Base-by-base conservation (phyloP, 2,797 vertebrate genomes). In the Novumbra hubbsi region DNA sequence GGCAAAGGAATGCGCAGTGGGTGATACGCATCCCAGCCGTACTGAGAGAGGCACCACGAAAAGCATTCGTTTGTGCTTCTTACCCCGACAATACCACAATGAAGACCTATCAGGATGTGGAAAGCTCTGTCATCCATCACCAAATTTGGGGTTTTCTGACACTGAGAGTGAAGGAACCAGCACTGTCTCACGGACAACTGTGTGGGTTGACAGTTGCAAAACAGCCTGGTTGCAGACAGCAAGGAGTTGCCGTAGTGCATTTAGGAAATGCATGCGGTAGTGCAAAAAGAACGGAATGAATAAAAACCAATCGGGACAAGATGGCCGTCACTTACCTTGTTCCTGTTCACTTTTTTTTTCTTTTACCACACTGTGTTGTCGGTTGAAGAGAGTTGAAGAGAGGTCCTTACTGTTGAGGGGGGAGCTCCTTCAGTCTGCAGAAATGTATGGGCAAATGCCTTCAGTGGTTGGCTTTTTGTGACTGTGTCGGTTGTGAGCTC, bases 51-150 rank as follows among this genome's bases (percentile, higher is more conserved):
- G 11, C 11, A 11, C 55, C 24, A 60, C 21, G 9, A 12, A 24
- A 24, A 60, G 24, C 21, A 27, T 14, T 24, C 3, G 55, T 60
- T 60, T 24, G 21, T 14, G 55, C 24, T 27, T 21, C 24, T 60
- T 11, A 24, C 8, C 21, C 21, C 24, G 55, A 27, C 55, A 60
- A 60, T 60, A 24, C 55, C 55, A 60, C 55, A 60, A 60, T 11
- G 24, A 21, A 60, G 55, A 27, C 55, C 55, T 21, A 57, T 60
- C 55, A 60, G 55, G 55, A 60, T 60, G 55, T 60, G 55, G 55
- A 60, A 24, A 60, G 21, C 55, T 60, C 21, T 24, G 55, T 27
- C 55, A 60, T 24, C n/a, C n/a, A 60, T 60, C 55, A 24, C 55
- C 55, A 60, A 14, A 12, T 24, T 14, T 21, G 55, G 55, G 55